Conservation (phyloP, 2,888 invertebrate genomes). For the Chymomyza procnemis region DNA sequence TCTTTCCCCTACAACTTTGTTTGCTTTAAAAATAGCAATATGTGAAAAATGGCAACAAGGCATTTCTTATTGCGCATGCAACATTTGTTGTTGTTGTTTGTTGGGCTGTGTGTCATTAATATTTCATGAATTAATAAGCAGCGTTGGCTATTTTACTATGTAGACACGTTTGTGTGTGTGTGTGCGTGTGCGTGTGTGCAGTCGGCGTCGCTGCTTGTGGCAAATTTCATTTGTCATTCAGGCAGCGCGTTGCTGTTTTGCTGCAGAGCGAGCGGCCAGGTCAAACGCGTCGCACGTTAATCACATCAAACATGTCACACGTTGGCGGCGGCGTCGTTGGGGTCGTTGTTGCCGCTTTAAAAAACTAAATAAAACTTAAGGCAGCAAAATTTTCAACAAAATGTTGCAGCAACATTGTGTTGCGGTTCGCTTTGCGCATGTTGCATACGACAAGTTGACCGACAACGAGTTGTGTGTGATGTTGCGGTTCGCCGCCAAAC, state of each 20-base stretch:
- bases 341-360: conserved; percentile 18
- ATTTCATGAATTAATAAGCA: conserved; percentile 60
- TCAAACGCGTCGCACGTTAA: conserved; percentile 64
- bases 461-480: conserved; percentile 13
- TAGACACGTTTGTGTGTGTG: conserved; percentile 7
- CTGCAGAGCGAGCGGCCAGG: conserved; percentile 25
- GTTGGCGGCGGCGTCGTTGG: conserved; percentile 18
- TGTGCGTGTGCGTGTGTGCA: conserved; percentile 30
- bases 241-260: conserved; percentile 4
- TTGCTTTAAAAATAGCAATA: conserved; percentile 48
- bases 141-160: background rate
- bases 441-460: background rate
- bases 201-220: background rate
- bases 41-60: conserved; percentile 54
- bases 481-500: conserved; percentile 27
- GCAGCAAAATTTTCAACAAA: background rate
- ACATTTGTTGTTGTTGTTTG: background rate
- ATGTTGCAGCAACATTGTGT: background rate
- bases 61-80: conserved; percentile 22
- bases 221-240: background rate
- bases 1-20: conserved; percentile 12
- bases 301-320: conserved; percentile 36
- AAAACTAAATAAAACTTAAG: conserved; percentile 26
- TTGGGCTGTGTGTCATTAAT: conserved; percentile 45
- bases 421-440: conserved; percentile 32